Conservation (phyloP, 2,888 invertebrate species). For the Tethea ocularis region DNA sequence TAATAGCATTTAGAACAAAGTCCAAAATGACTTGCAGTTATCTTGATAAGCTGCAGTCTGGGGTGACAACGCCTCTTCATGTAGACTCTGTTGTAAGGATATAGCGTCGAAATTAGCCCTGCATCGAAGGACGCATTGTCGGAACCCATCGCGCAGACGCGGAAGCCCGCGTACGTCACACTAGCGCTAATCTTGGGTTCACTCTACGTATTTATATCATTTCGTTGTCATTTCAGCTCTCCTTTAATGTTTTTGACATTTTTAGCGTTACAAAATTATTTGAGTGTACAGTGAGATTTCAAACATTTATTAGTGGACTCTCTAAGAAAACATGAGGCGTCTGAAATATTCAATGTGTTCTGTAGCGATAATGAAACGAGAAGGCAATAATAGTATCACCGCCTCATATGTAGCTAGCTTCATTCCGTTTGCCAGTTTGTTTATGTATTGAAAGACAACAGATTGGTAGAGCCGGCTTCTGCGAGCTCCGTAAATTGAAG, state of each 20-base stretch:
- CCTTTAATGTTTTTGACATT: conserved; percentile 25
- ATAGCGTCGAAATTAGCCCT: conserved; percentile 65
- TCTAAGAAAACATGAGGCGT: conserved; percentile 6
- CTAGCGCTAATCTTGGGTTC: conserved; percentile 71
- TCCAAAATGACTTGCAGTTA: conserved; percentile 27
- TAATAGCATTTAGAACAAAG: conserved; percentile 26
- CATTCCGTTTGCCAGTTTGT: conserved; percentile 74
- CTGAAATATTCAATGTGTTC: conserved; percentile 15
- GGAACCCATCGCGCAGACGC: conserved; percentile 74
- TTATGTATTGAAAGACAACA: conserved; percentile 82
- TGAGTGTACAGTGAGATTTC: conserved; percentile 13
- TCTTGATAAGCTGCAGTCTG: conserved; percentile 51
- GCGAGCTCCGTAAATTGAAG: conserved; percentile 57
- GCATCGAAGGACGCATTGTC: conserved; percentile 48
- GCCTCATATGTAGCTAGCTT: conserved; percentile 66
- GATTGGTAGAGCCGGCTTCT: conserved; percentile 76
- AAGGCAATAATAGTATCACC: conserved; percentile 25
- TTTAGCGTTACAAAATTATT: conserved; percentile 19
- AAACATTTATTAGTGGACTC: conserved; percentile 10
- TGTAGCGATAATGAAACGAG: conserved; percentile 1
- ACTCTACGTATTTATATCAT: conserved; percentile 50
- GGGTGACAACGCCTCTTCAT: conserved; percentile 50
- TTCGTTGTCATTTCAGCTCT: conserved; percentile 30
- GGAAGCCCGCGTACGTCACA: conserved; percentile 73
- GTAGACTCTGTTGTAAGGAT: conserved; percentile 62